Conservation (phyloP, 2,888 invertebrate genomes). For the Drosophila austrosaltans region DNA sequence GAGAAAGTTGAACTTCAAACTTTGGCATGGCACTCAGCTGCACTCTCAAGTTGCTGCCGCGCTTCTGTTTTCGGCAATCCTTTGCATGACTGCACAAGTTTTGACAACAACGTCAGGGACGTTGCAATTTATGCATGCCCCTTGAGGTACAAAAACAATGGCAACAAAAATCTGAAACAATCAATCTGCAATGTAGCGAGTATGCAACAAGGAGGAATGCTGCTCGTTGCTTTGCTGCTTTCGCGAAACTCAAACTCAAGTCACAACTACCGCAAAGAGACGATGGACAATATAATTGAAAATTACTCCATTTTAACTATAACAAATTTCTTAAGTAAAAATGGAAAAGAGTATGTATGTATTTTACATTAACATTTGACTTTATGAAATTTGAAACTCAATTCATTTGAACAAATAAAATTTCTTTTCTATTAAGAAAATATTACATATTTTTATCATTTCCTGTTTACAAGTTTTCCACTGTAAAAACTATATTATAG, state of each 20-base stretch:
- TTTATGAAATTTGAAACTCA: too few species aligned
- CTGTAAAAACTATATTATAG: too few species aligned
- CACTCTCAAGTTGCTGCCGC: conserved; percentile 21
- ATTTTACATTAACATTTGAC: too few species aligned
- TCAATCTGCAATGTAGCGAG: conserved; percentile 19
- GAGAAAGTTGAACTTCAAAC: conserved; percentile 34
- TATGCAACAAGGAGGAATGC: not conserved
- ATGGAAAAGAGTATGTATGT: too few species aligned
- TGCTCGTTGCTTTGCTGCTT: not conserved
- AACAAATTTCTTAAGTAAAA: too few species aligned
- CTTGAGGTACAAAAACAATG: conserved; percentile 19
- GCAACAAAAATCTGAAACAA: conserved; percentile 16
- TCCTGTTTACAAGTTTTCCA: too few species aligned
- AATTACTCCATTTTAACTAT: not conserved
- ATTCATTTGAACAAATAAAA: too few species aligned
- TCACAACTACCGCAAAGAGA: not conserved
- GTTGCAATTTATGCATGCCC: conserved; percentile 24
- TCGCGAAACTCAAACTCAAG: not conserved
- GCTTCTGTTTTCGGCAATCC: conserved; percentile 20
- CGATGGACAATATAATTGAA: not conserved
- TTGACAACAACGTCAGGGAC: conserved; percentile 17
- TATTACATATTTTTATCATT: too few species aligned
- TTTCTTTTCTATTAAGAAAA: too few species aligned
- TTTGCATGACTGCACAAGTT: conserved; percentile 24
- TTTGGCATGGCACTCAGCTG: conserved; percentile 45